These are phyloP conservation scores for Dicentrarchus labrax DNA, from an alignment of 2,113 vertebrate genomes.

Conservation along the genomic window DNA sequence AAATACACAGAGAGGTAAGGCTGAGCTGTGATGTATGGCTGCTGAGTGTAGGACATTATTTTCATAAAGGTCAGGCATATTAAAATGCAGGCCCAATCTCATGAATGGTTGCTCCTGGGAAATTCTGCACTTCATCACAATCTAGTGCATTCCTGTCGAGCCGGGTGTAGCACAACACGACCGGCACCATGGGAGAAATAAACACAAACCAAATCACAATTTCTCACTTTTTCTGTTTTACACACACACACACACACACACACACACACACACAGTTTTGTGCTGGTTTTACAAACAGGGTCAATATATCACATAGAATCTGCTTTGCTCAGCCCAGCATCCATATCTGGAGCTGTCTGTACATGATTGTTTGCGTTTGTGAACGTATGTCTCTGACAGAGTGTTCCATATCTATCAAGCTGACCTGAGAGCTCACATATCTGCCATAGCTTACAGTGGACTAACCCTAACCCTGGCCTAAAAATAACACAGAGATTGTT, in stretches of 20 bases:
- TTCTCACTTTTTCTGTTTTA: neutral
- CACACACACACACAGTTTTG: neutral
- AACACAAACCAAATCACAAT: slow-evolving; percentile 18
- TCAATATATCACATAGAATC: neutral
- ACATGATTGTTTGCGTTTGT: slow-evolving; percentile 15
- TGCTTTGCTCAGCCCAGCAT: neutral
- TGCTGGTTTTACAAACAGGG: slow-evolving; percentile 16
- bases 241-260: neutral
- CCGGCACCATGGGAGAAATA: neutral
- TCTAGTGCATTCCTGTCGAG: slow-evolving; percentile 23
- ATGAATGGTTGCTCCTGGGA: slow-evolving; percentile 44
- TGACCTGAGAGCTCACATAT: slow-evolving; percentile 57
- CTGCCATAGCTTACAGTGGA: slow-evolving; percentile 66
- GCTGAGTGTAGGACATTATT: slow-evolving; percentile 29
- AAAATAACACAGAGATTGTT: slow-evolving; percentile 76
- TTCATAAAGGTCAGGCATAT: slow-evolving; percentile 59
- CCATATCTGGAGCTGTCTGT: neutral
- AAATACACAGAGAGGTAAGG: neutral
- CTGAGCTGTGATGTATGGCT: slow-evolving; percentile 13
- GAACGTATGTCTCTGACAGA: slow-evolving; percentile 8
- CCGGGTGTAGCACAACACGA: neutral
- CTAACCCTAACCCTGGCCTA: slow-evolving; percentile 64
- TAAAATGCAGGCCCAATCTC: slow-evolving; percentile 40
- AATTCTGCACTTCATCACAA: slow-evolving; percentile 46
- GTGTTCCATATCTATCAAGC: slow-evolving; percentile 8